Evolutionary conservation across 2,888 invertebrate species (phyloP), one percentile per base, ranked within the genome.

Genomic region (Tachina lurida): DNA sequence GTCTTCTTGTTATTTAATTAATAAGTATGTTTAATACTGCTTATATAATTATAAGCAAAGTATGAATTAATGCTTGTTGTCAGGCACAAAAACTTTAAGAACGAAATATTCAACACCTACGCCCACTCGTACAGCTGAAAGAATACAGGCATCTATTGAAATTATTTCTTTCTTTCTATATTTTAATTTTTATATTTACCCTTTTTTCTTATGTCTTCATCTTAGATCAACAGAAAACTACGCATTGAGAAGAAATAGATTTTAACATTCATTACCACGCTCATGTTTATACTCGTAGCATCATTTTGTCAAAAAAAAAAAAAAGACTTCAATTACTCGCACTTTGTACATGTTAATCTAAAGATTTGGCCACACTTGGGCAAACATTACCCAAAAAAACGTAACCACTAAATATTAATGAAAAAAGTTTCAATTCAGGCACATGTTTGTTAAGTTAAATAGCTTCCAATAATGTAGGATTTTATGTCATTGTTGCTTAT

Each of bases 1-100:
- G 56, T 43, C 58, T 22, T 43, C 58, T 22, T 73, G 49, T 74
- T 80, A 52, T 74, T 22, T 43, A 80, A 73, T 74, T 73, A 80
- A 80, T 58, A 73, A 73, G 41, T 43, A 73, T 80, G 41, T 43
- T 71, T 71, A 67, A 73, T 63, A 54, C 3, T 76, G 15, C 31
- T 62, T 67, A 67, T 60, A n/a, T 47, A 47, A 78, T 43, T 54
- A 62, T 17, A 49, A 47, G 39, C 15, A 77, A 58, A 68, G 22
- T 45, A 49, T 22, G 43, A 71, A 54, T 41, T 43, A n/a, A 22
- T 22, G 45, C 3, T 67, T 76, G 67, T 76, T 76, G 65, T 43
- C 56, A 76, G 39, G 62, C 63, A 31, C 1, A 7, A 12, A 10
- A 31, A 22, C 17, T 41, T 13, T 1, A 19, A 67, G 49, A 68